A percentile compares a stretch with the other conserved stretches of the same genome.
Conservation (phyloP, 2,888 invertebrate species). For the Creontiades dilutus region DNA sequence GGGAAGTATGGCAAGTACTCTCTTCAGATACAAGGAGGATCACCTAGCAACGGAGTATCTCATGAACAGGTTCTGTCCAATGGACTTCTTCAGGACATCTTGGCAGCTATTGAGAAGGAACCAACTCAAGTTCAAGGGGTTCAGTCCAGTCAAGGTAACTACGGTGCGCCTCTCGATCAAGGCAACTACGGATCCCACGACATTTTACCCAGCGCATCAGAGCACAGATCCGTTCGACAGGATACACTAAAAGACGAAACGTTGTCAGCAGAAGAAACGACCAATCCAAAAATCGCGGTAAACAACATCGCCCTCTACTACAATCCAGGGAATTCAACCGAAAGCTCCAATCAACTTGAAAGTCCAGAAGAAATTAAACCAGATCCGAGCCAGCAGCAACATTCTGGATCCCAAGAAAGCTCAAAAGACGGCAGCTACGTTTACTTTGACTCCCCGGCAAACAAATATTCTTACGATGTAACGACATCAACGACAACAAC, state of each 20-base stretch:
- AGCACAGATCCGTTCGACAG: conserved; percentile 61
- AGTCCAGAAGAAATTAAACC: conserved; percentile 11
- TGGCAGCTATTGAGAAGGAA: conserved; percentile 88
- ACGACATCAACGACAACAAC: conserved; percentile 40
- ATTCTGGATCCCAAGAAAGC: conserved; percentile 69
- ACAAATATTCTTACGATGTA: conserved; percentile 76
- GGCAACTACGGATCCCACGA: conserved; percentile 58
- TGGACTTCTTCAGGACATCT: conserved; percentile 88
- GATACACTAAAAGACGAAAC: conserved; percentile 70
- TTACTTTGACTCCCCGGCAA: conserved; percentile 76
- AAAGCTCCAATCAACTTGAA: conserved; percentile 8
- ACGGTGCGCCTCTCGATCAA: conserved; percentile 67
- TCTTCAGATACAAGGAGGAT: conserved; percentile 86
- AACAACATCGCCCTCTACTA: conserved; percentile 75
- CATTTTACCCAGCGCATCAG: conserved; percentile 55
- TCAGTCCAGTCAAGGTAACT: conserved; percentile 69
- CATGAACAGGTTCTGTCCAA: conserved; percentile 89
- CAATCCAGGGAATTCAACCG: conserved; percentile 72
- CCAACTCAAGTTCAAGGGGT: conserved; percentile 73
- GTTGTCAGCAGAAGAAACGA: conserved; percentile 73
- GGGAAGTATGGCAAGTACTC: conserved; percentile 83
- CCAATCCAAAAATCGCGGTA: conserved; percentile 59
- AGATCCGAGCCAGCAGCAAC: conserved; percentile 73
- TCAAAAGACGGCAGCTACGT: conserved; percentile 76
- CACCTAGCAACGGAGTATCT: conserved; percentile 80